phyloP scores from a whole-genome alignment of 2,888 invertebrate genomes.

The Cryptophagus acutangulus region DNA sequence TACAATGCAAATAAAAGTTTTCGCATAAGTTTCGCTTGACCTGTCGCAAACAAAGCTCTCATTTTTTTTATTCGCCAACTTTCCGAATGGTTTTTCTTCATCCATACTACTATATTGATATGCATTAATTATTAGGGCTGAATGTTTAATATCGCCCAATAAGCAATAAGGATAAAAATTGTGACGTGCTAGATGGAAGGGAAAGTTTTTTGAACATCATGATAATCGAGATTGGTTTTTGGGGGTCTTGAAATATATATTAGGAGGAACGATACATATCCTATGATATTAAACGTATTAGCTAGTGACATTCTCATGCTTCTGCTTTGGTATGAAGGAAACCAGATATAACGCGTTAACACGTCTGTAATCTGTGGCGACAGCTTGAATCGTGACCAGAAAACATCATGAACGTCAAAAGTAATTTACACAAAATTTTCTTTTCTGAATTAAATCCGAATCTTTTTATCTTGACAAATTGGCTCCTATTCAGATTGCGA shows the following conservation, averaged over 20 bases:
- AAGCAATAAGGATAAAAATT: no score
- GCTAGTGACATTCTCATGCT: slow-evolving; percentile 26
- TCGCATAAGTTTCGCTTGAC: slow-evolving; percentile 8
- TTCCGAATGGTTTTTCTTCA: no score
- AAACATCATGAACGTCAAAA: slow-evolving; percentile 33
- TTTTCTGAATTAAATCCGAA: neutral
- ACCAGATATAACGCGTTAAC: slow-evolving; percentile 45
- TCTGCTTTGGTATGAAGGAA: slow-evolving; percentile 38
- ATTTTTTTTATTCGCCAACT: slow-evolving; percentile 7
- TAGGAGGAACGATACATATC: no score
- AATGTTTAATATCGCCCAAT: no score
- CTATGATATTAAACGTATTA: slow-evolving; percentile 31
- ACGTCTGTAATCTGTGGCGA: slow-evolving; percentile 48
- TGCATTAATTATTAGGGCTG: no score
- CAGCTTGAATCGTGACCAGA: slow-evolving; percentile 48
- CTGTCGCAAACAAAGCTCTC: slow-evolving; percentile 7
- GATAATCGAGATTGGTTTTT: no score
- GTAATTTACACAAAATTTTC: neutral
- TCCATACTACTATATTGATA: no score
- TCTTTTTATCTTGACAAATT: neutral
- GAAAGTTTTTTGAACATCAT: no score
- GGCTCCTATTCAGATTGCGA: no score
- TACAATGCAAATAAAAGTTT: slow-evolving; percentile 8
- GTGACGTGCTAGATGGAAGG: no score
- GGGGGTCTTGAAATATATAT: no score